Conservation (phyloP, 2,797 vertebrate species). For the Epinephelus malabaricus region DNA sequence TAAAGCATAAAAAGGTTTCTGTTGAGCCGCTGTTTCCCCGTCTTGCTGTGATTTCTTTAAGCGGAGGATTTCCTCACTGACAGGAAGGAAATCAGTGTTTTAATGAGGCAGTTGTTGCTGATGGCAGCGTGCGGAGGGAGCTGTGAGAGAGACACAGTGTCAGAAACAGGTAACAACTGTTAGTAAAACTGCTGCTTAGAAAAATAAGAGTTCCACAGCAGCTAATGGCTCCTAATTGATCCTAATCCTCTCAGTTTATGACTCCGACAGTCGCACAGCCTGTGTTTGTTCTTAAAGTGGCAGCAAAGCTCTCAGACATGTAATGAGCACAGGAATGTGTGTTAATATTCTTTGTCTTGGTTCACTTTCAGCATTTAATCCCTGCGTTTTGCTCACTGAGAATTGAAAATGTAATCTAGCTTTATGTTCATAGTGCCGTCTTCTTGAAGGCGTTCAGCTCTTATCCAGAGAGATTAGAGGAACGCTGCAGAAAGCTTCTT, state of each 20-base stretch:
- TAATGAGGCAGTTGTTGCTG: slow-evolving; percentile 21
- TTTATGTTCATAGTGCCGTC: slow-evolving; percentile 1
- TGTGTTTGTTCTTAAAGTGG: neutral
- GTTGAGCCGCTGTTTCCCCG: neutral
- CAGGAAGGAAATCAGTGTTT: neutral
- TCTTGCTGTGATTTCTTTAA: neutral
- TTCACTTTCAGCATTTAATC: slow-evolving; percentile 26
- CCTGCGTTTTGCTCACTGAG: slow-evolving; percentile 10
- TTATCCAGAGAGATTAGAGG: slow-evolving; percentile 41
- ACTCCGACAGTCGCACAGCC: neutral
- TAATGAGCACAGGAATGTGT: slow-evolving; percentile 5
- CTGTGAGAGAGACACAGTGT: slow-evolving; percentile 5
- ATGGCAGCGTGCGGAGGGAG: neutral
- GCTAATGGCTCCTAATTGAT: neutral
- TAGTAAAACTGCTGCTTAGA: neutral
- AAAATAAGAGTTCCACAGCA: neutral
- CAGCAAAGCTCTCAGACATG: neutral
- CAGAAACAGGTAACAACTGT: slow-evolving; percentile 18
- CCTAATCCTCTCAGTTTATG: slow-evolving; percentile 3
- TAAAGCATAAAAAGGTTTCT: neutral
- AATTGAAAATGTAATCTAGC: slow-evolving; percentile 19
- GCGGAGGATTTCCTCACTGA: neutral
- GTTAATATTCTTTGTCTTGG: slow-evolving; percentile 11
- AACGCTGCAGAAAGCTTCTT: slow-evolving; percentile 15
- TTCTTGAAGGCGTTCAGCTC: slow-evolving; percentile 1